phyloP scores from a whole-genome alignment of 2,113 vertebrate species.

The Anser cygnoides region DNA sequence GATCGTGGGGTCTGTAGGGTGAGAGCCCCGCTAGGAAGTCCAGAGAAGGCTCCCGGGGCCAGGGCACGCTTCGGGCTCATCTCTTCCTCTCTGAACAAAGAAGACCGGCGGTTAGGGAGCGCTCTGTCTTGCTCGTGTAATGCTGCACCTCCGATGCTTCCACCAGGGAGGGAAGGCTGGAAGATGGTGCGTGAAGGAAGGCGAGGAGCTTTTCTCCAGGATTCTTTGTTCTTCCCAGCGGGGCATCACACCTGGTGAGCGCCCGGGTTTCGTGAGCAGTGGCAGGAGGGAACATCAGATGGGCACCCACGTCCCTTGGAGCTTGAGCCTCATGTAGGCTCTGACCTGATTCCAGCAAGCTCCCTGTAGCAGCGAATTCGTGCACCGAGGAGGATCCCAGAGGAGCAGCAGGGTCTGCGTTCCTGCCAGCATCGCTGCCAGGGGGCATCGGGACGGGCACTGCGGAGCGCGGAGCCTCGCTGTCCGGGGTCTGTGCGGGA shows the following conservation, averaged over 20 bases:
- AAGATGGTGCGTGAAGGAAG: fast-evolving
- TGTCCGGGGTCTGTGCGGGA: fast-evolving
- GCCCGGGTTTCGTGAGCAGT: fast-evolving
- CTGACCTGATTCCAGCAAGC: fast-evolving
- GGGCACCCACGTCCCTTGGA: not conserved
- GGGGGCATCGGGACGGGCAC: fast-evolving
- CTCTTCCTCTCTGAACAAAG: fast-evolving
- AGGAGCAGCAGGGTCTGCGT: fast-evolving
- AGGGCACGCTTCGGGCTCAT: fast-evolving
- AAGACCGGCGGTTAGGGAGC: fast-evolving
- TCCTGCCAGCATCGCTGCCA: not conserved
- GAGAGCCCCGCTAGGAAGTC: not conserved
- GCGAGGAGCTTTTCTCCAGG: fast-evolving
- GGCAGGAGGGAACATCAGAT: not conserved
- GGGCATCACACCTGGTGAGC: fast-evolving
- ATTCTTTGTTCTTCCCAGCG: fast-evolving
- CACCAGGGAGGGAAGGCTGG: not conserved
- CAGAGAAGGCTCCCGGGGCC: fast-evolving
- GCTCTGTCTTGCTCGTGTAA: fast-evolving
- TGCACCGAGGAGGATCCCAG: not conserved
- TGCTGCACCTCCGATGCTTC: fast-evolving
- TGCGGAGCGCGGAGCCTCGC: not conserved
- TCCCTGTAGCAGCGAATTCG: fast-evolving
- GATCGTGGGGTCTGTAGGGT: fast-evolving
- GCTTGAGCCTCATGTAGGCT: not conserved